A percentile compares a stretch with the other conserved stretches of the same genome.
Conservation (phyloP, 2,888 invertebrate genomes). For the Deroplatys truncata region DNA sequence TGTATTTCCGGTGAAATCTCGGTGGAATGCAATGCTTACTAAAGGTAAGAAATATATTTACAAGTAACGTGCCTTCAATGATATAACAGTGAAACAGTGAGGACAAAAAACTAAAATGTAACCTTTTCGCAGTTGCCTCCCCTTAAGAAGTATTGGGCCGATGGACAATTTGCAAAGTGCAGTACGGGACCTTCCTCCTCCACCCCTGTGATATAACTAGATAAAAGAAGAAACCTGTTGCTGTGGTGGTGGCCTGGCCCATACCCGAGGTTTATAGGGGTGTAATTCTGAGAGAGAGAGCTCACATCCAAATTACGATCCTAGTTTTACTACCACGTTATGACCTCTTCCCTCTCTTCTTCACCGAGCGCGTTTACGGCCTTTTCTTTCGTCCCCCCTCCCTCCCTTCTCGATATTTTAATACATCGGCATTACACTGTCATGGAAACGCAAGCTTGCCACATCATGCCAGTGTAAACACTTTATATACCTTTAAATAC, state of each 20-base stretch:
- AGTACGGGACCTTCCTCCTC: too few relatives aligned
- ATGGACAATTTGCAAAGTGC: too few relatives aligned
- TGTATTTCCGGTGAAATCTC: too few relatives aligned
- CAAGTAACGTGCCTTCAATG: too few relatives aligned
- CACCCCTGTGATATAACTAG: background rate
- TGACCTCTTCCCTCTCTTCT: slow-evolving; percentile 9
- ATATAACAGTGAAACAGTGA: too few relatives aligned
- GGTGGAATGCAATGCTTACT: too few relatives aligned
- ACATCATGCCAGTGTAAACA: too few relatives aligned
- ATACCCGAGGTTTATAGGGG: slow-evolving; percentile 9
- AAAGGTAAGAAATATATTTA: too few relatives aligned
- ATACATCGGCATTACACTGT: background rate
- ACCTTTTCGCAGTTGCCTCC: too few relatives aligned
- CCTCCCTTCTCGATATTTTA: background rate
- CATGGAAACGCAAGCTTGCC: background rate
- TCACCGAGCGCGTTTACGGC: background rate
- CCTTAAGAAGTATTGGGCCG: too few relatives aligned
- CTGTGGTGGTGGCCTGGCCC: background rate
- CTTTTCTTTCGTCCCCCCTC: background rate
- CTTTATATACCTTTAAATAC: too few relatives aligned
- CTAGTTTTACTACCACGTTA: slow-evolving; percentile 29
- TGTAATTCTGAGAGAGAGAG: slow-evolving; percentile 5
- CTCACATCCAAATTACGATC: slow-evolving; percentile 25
- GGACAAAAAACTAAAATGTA: too few relatives aligned
- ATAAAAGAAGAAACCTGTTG: slow-evolving; percentile 15